phyloP scores from a whole-genome alignment of 1,140 invertebrate genomes.

The Brachionus asplanchnoidis region DNA sequence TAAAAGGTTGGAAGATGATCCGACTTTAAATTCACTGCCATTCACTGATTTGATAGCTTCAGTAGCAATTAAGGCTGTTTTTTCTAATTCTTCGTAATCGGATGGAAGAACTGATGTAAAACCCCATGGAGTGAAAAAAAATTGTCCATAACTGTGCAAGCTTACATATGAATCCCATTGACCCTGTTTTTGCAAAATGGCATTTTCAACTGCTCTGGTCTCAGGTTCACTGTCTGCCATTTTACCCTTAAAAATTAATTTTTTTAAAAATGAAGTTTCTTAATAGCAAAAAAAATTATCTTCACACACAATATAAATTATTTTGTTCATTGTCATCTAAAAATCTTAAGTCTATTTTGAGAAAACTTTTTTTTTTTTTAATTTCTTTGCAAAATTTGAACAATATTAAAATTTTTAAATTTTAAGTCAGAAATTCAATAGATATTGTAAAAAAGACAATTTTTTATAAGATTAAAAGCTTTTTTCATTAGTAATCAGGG shows the following conservation, averaged over 20 bases:
- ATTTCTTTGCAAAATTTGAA: no score
- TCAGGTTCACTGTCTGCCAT: slow-evolving; percentile 35
- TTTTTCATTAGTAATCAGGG: no score
- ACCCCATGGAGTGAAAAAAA: slow-evolving; percentile 41
- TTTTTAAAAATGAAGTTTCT: not conserved
- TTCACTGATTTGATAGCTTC: slow-evolving; percentile 4
- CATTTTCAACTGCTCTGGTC: not conserved
- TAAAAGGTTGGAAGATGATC: not conserved
- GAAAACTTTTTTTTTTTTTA: no score
- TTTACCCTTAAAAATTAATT: not conserved
- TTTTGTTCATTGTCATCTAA: no score
- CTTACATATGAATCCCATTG: slow-evolving; percentile 21
- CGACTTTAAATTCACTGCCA: slow-evolving; percentile 11
- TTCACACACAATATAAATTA: no score
- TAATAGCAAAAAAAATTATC: no score
- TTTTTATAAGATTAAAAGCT: no score
- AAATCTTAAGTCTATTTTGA: no score
- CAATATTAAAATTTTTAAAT: no score
- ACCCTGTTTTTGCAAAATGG: not conserved
- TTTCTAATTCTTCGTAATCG: slow-evolving; percentile 35
- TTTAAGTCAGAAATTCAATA: no score
- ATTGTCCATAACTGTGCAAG: slow-evolving; percentile 41
- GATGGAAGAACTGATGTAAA: slow-evolving; percentile 15
- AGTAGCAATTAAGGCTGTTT: not conserved
- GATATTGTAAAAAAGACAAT: no score